A percentile compares a stretch with the other conserved stretches of the same genome.
These are phyloP conservation scores for Epizoanthus scotinus DNA, from an alignment of 92 coral and sea anemone genomes.

Conservation along the genomic window DNA sequence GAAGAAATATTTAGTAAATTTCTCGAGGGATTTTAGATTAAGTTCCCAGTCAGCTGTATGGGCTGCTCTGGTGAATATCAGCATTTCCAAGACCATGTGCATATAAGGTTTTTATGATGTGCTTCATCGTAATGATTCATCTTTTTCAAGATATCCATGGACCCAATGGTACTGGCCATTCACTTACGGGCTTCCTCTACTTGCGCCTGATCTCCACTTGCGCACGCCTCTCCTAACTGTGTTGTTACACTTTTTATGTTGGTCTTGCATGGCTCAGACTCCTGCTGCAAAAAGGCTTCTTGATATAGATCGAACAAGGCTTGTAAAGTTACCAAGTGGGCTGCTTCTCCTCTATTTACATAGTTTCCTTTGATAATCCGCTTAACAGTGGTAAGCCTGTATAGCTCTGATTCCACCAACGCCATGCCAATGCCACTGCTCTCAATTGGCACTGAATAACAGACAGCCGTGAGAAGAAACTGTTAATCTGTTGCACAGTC, in stretches of 20 bases:
- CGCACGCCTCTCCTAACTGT: not conserved
- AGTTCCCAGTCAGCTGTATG: no score
- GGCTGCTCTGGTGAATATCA: no score
- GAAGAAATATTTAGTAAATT: no score
- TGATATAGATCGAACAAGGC: slow-evolving; percentile 38
- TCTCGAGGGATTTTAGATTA: no score
- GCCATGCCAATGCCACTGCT: slow-evolving; percentile 55
- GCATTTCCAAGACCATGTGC: slow-evolving; percentile 55
- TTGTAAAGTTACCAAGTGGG: slow-evolving; percentile 54
- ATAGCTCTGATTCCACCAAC: slow-evolving; percentile 52
- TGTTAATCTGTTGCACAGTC: slow-evolving; percentile 52
- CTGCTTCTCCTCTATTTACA: slow-evolving; percentile 56
- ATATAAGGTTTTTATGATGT: slow-evolving; percentile 46
- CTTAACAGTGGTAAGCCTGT: slow-evolving; percentile 56
- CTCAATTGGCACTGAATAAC: slow-evolving; percentile 40
- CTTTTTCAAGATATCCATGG: slow-evolving; percentile 32
- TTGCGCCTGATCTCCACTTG: no score
- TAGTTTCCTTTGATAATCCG: slow-evolving; percentile 61
- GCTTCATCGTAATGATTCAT: slow-evolving; percentile 44
- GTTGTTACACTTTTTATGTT: no score
- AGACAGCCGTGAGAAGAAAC: slow-evolving; percentile 53
- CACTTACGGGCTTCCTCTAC: slow-evolving; percentile 11
- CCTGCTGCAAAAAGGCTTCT: slow-evolving; percentile 25
- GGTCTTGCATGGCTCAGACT: no score
- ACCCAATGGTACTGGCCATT: not conserved